A percentile compares a stretch with the other conserved stretches of the same genome.
phyloP scores from a whole-genome alignment of 2,888 invertebrate genomes.

The Axea sp. region DNA sequence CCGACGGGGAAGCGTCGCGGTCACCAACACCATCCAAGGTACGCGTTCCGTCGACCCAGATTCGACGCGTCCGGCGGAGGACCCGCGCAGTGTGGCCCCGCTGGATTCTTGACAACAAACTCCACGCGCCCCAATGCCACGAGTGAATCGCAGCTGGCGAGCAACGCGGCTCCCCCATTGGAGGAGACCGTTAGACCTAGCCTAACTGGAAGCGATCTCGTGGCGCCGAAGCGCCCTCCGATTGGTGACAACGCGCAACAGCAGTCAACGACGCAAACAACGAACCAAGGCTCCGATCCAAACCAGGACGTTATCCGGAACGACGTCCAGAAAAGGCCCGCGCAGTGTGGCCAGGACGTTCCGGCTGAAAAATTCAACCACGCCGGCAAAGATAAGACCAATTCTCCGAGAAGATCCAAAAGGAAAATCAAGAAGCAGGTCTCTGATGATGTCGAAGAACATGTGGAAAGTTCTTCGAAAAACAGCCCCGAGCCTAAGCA shows the following conservation, averaged over 20 bases:
- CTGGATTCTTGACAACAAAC: slow-evolving; percentile 62
- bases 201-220: slow-evolving; percentile 46
- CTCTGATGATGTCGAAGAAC: slow-evolving; percentile 2
- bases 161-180: slow-evolving; percentile 37
- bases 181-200: slow-evolving; percentile 53
- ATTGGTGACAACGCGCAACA: slow-evolving; percentile 5
- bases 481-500: slow-evolving; percentile 73
- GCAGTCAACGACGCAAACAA: slow-evolving; percentile 20
- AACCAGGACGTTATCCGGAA: slow-evolving; percentile 2
- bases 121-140: slow-evolving; percentile 17
- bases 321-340: slow-evolving; percentile 72
- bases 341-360: slow-evolving; percentile 77
- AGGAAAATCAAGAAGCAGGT: slow-evolving; percentile 25
- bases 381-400: slow-evolving; percentile 9
- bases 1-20: slow-evolving; percentile 76
- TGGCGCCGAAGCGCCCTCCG: slow-evolving; percentile 43
- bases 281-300: slow-evolving; percentile 12
- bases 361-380: background rate
- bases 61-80: slow-evolving; percentile 72
- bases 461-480: slow-evolving; percentile 8
- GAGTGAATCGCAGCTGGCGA: slow-evolving; percentile 39
- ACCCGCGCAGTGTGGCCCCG: slow-evolving; percentile 80
- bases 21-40: slow-evolving; percentile 77
- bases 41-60: slow-evolving; percentile 75
- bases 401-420: slow-evolving; percentile 21